A percentile compares a stretch with the other conserved stretches of the same genome.
These are phyloP conservation scores for Alentia gelatinosa DNA, from an alignment of 2,888 invertebrate genomes.

Conservation along the genomic window DNA sequence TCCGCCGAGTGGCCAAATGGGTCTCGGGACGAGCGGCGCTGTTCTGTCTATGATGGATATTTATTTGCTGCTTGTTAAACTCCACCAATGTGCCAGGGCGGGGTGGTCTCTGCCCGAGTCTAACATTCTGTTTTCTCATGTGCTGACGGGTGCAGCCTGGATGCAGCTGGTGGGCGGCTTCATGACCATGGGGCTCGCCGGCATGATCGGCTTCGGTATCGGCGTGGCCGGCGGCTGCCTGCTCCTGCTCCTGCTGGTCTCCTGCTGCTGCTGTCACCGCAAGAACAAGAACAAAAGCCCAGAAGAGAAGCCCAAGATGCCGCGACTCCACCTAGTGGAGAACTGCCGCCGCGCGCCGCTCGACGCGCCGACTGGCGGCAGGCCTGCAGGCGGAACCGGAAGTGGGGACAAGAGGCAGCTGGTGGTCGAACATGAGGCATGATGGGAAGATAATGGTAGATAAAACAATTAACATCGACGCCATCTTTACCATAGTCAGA, in stretches of 20 bases:
- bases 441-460: neutral
- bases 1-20: too few species aligned
- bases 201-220: conserved; percentile 53
- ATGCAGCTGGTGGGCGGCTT: conserved; percentile 48
- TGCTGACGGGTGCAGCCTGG: conserved; percentile 37
- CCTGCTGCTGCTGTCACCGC: conserved; percentile 51
- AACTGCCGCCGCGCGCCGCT: neutral
- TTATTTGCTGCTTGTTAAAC: neutral
- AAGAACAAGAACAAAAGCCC: neutral
- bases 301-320: neutral
- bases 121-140: neutral
- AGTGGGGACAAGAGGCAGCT: conserved; percentile 29
- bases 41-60: too few species aligned
- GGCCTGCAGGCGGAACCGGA: neutral
- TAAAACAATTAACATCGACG: too few species aligned
- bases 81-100: too few species aligned
- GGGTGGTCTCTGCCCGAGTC: too few species aligned
- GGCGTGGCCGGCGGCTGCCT: conserved; percentile 48
- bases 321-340: conserved; percentile 28
- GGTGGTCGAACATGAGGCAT: conserved; percentile 18
- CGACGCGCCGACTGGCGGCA: neutral
- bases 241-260: conserved; percentile 30
- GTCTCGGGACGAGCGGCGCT: too few species aligned
- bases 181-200: conserved; percentile 55
- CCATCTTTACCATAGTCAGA: too few species aligned